These are phyloP conservation scores for Polypterus bichir DNA, from an alignment of 2,113 vertebrate species.

Conservation along the genomic window DNA sequence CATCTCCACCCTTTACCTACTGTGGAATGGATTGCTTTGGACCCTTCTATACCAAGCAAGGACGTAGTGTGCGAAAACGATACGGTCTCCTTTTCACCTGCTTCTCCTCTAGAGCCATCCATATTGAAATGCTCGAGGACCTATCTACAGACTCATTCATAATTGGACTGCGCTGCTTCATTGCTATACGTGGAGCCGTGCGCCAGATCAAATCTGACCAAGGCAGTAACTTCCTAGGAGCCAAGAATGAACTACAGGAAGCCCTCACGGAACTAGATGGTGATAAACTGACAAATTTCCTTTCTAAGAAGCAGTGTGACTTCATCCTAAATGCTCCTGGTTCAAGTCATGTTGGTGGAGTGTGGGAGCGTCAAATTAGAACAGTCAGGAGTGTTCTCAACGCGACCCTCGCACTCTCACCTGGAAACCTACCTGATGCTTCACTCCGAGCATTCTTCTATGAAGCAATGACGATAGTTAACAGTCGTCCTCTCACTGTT, in stretches of 20 bases:
- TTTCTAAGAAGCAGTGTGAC: constrained; percentile 11
- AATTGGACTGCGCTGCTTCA: too few species aligned
- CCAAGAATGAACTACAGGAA: constrained; percentile 10
- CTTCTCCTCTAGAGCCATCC: too few species aligned
- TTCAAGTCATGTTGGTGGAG: constrained; percentile 18
- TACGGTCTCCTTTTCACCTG: too few species aligned
- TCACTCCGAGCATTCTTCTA: constrained; percentile 7
- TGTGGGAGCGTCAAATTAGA: constrained; percentile 19
- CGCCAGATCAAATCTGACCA: constrained; percentile 6
- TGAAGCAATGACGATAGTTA: constrained; percentile 11
- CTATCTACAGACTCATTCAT: too few species aligned
- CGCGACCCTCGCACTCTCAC: constrained; percentile 3
- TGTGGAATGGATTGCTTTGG: too few species aligned
- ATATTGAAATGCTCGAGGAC: too few species aligned
- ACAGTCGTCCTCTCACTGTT: constrained; percentile 10
- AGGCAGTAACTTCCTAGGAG: constrained; percentile 20
- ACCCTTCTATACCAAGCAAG: too few species aligned
- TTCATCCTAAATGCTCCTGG: constrained; percentile 12
- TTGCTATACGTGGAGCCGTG: too few species aligned
- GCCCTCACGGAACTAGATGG: constrained; percentile 9
- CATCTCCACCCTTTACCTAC: too few species aligned
- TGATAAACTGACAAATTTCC: background rate
- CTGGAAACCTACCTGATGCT: constrained; percentile 10
- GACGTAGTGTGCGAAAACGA: too few species aligned
- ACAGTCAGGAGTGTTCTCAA: constrained; percentile 3